Evolutionary conservation across 2,797 vertebrate genomes (phyloP), one percentile per base, ranked within the genome.

Genomic region (Sebastes aleutianus): DNA sequence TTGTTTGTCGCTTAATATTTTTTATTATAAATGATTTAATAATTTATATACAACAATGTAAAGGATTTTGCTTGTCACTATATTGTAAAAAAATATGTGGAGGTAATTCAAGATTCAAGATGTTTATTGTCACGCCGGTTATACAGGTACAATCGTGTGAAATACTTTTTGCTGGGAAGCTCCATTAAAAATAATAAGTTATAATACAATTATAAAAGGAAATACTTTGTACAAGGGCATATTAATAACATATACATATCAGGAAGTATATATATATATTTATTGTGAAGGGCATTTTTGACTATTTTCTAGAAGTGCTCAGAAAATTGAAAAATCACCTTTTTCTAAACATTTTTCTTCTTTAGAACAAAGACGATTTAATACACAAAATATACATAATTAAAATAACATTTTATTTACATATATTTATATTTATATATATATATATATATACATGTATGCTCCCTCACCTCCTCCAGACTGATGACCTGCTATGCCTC

Each of bases 401-500:
- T 8, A 16, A 58, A 22, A 58, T 22, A 22, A 57, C 5, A 36
- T 39, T 39, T 39, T 39, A 39, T 39, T 12, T 39, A 39, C 12
- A 39, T 39, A 39, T 39, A 39, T 39, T 2, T 39, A 39, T 13
- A 39, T 36, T 0, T 36, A 36, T 39, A 36, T 39, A 39, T 13
- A 36, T 13, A 36, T 9, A 36, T 36, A 36, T 11, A 36, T 11
- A 36, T 4, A 36, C 4, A 39, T 39, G 12, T 5, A 39, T 27
- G 2, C 22, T 10, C 8, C 7, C 47, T 27, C 6, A 18, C 78
- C 57, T 59, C 64, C 27, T 64, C 68, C 29, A 27, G 5, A 59
- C 65, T 87, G 32, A 91, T 91, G 62, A 87, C 16, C 36, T 73
- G 47, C 29, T 78, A n/a, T 31, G 14, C 10, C 53, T 31, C 53